These are phyloP conservation scores for Tetragonula carbonaria DNA, from an alignment of 2,888 invertebrate species.

Conservation along the genomic window DNA sequence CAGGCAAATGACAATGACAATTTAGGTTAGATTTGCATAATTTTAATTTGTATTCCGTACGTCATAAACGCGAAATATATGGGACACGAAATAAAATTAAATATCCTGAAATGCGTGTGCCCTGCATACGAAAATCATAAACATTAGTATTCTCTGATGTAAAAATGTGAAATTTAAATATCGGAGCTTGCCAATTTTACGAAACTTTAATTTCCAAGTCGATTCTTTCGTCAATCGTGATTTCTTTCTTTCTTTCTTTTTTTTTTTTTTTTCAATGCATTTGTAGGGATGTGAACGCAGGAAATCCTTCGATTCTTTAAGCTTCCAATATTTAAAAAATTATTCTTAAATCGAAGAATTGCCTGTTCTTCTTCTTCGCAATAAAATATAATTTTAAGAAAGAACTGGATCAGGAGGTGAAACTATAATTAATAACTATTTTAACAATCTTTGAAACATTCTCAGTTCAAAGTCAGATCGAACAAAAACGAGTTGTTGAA, in stretches of 20 bases:
- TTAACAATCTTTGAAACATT: background rate
- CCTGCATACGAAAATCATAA: too few relatives aligned
- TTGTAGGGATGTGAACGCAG: background rate
- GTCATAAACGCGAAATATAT: background rate
- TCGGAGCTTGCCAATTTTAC: background rate
- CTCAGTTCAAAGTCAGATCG: background rate
- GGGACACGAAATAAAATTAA: background rate
- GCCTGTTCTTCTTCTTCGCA: background rate
- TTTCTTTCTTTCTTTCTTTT: too few relatives aligned
- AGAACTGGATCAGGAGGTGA: background rate
- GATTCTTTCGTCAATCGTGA: background rate
- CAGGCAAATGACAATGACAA: background rate
- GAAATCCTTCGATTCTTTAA: background rate
- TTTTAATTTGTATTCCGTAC: background rate
- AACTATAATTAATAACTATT: background rate
- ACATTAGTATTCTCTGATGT: too few relatives aligned
- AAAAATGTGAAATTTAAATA: background rate
- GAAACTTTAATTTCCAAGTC: background rate
- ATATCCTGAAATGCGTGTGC: background rate
- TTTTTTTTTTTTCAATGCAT: background rate
- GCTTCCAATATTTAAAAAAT: background rate
- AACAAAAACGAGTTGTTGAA: background rate
- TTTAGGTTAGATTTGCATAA: background rate
- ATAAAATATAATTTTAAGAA: background rate
- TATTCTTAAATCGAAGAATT: background rate